Evolutionary conservation across 2,113 vertebrate species (phyloP), one percentile per base, ranked within the genome.

Genomic region (Rhinopomastus cyanomelas): DNA sequence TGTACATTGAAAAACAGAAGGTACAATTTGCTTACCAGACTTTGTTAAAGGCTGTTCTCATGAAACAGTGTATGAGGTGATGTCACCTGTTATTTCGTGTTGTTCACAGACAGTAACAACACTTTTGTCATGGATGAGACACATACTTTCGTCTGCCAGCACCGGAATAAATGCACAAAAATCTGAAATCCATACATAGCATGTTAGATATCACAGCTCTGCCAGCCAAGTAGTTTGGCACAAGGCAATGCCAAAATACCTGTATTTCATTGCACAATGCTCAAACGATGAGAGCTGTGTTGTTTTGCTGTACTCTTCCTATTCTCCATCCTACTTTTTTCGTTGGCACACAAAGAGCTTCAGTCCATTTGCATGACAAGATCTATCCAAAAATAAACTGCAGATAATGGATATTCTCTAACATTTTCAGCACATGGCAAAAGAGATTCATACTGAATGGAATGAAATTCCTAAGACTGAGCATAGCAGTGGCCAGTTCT

Each of bases 401-500:
- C 52, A 57, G n/a, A 26, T 44, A 79, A 78, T 32, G 75, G 78
- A 84, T 81, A 16, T 88, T 77, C 79, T 86, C 42, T 11, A 23
- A 11, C 75, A 89, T 81, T 90, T 90, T 91, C 75, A 87, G 78
- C 36, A 92, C 78, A 89, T 75, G 91, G 84, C 67, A 93, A 90
- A 93, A 88, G 42, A 79, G 42, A 6, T 44, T 82, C 36, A 8
- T 48, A 52, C 3, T 11, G 32, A 85, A 87, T 51, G 30, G 14
- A 26, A 49, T 5, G 26, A 81, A 71, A 22, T 77, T 80, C n/a
- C 32, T 69, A 55, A 85, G 57, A 21, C 26, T 18, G 37, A 82
- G n/a, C 39, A 48, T 0, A 3, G 15, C 44, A 75, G 57, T 53
- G 85, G 57, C 12, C 11, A 11, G 55, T 18, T 89, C 26, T 61